Percentiles rank a stretch among this genome's conserved stretches.
phyloP scores from a whole-genome alignment of 2,888 invertebrate genomes.

The Stegana nigrithorax region DNA sequence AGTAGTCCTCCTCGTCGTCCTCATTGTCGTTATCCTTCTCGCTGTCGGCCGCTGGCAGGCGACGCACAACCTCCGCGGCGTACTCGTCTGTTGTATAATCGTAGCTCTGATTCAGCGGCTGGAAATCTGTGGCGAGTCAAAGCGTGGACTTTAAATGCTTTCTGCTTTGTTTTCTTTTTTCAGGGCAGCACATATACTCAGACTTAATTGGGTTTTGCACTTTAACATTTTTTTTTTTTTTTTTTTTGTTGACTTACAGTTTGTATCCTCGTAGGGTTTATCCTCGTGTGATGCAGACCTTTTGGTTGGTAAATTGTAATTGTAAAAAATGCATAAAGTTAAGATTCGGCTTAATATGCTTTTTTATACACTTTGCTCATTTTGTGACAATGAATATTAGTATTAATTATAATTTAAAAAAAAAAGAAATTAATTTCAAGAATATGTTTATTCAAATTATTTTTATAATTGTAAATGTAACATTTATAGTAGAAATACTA shows the following conservation, averaged over 20 bases:
- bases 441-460: too few species aligned
- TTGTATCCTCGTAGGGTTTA: conserved; percentile 36
- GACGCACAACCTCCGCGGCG: conserved; percentile 5
- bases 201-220: neutral
- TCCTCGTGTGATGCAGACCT: conserved; percentile 53
- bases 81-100: conserved; percentile 15
- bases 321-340: too few species aligned
- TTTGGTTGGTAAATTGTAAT: too few species aligned
- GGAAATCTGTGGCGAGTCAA: conserved; percentile 7
- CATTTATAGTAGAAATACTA: too few species aligned
- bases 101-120: conserved; percentile 37
- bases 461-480: too few species aligned
- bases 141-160: neutral
- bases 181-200: too few species aligned
- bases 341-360: too few species aligned
- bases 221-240: neutral
- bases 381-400: too few species aligned
- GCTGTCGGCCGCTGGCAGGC: conserved; percentile 28
- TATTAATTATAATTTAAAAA: too few species aligned
- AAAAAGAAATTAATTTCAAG: too few species aligned
- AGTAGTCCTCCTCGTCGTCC: conserved; percentile 85
- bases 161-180: neutral
- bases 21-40: conserved; percentile 39
- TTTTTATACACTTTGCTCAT: too few species aligned
- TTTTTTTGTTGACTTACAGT: neutral